Evolutionary conservation across 2,113 vertebrate species (phyloP).

Genomic region (Lycocorax pyrrhopterus): DNA sequence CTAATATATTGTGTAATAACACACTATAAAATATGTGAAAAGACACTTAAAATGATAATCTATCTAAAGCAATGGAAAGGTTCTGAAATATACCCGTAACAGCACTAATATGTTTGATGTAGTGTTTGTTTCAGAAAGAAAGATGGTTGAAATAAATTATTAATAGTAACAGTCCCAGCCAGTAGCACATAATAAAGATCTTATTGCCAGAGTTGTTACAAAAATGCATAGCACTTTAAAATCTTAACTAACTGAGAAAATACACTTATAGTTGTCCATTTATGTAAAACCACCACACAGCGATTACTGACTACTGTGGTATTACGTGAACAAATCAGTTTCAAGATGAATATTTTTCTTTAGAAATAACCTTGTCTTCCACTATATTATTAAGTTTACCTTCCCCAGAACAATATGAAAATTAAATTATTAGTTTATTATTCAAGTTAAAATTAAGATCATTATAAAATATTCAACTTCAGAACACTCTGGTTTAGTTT

Average conservation of each 20-base stretch:
- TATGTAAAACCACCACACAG: not conserved
- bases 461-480: not conserved
- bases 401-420: not conserved
- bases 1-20: not conserved
- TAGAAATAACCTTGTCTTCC: not conserved
- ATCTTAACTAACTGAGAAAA: not conserved
- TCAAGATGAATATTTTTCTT: not conserved
- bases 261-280: not conserved
- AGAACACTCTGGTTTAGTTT: not conserved
- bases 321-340: not conserved
- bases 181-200: not conserved
- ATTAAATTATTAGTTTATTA: not conserved
- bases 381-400: not conserved
- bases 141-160: not conserved
- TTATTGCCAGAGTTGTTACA: not conserved
- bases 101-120: not conserved
- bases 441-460: not conserved
- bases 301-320: rapidly evolving
- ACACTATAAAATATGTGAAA: not conserved
- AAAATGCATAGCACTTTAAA: not conserved
- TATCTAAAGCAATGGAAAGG: not conserved
- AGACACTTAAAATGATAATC: not conserved
- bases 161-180: not conserved
- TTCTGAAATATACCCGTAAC: not conserved
- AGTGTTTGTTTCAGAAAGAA: not conserved